Evolutionary conservation across 2,888 invertebrate species (phyloP), one percentile per base, ranked within the genome.

Genomic region (Sesia apiformis): DNA sequence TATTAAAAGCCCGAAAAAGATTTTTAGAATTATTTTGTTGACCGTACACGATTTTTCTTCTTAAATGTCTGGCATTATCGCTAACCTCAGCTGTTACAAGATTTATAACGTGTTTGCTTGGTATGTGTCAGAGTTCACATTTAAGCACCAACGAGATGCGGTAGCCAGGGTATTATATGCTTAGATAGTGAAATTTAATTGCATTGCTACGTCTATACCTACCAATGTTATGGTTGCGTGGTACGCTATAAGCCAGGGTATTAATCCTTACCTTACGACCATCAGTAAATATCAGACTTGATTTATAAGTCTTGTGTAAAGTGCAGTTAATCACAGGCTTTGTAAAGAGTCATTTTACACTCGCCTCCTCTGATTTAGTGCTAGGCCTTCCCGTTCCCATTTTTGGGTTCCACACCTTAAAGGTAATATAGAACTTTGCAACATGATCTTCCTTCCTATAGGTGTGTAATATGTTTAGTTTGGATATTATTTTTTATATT

Each of bases 111-210:
- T 53, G 61, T 52, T 23, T 23, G 53, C 56, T 57, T 52, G 58
- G 60, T 60, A 57, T 57, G 57, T 62, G 63, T 63, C 68, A 69
- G 64, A 71, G 69, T 63, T 68, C 66, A 68, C 56, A 54, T 63
- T 58, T 60, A 52, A 46, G 46, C 46, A 23, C 51, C 49, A 49
- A 39, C 53, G 55, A 46, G 52, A 50, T 52, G n/a, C 50, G 43
- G 49, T 42, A 42, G n/a, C 51, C 52, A 49, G n/a, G 55, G 52
- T 55, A 55, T 55, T 52, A 52, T 55, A 53, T 53, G 49, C 52
- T 39, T 38, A 39, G 49, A 52, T 52, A 42, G 39, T 53, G 42
- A 52, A 53, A 57, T 60, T 61, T 63, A 60, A 67, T 63, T 64
- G 60, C 61, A 61, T 61, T 61, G 49, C 57, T 56, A 39, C 56